Evolutionary conservation across 2,797 vertebrate genomes (phyloP), one percentile per base, ranked within the genome.

Genomic region (Melanogrammus aeglefinus): DNA sequence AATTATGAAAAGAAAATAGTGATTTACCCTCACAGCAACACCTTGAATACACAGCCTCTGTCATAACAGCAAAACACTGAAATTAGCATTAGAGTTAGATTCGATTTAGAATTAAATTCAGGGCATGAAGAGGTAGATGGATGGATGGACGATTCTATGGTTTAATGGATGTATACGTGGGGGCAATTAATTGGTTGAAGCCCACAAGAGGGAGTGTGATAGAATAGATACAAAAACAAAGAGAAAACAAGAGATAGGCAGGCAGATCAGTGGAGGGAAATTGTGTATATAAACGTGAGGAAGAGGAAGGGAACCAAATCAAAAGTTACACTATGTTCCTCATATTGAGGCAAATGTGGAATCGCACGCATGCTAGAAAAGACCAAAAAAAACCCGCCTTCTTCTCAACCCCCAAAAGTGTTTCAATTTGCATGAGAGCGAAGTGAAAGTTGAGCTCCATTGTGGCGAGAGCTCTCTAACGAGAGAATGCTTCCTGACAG

Each of bases 361-460:
- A 63, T 63, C 6, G 57, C 57, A 9, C 16, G n/a, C 21, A 24
- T 63, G 57, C 24, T 24, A 63, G 57, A 63, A 21, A 18, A 63
- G 6, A 63, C 6, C 2, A 16, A 35, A 13, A 16, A 57, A 24
- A 63, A 63, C 9, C 57, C 24, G 57, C 21, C n/a, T 24, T n/a
- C 21, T 16, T 24, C 38, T 74, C 24, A 14, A 10, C 38, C 69
- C 13, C 31, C 41, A 13, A 44, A 44, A 75, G 86, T 78, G 74
- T 80, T 51, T 79, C 2, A 47, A 78, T 75, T 80, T 73, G 77
- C 79, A 77, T 73, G 10, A 76, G 78, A 70, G 85, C 77, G 78
- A 85, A 83, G 83, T 77, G 72, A 44, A 83, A 86, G 79, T 84
- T 77, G 86, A 87, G 84, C 82, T 72, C n/a, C 38, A 87, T 88